Evolutionary conservation across 2,888 invertebrate species (phyloP).

Genomic region (Sminthurides aquaticus): DNA sequence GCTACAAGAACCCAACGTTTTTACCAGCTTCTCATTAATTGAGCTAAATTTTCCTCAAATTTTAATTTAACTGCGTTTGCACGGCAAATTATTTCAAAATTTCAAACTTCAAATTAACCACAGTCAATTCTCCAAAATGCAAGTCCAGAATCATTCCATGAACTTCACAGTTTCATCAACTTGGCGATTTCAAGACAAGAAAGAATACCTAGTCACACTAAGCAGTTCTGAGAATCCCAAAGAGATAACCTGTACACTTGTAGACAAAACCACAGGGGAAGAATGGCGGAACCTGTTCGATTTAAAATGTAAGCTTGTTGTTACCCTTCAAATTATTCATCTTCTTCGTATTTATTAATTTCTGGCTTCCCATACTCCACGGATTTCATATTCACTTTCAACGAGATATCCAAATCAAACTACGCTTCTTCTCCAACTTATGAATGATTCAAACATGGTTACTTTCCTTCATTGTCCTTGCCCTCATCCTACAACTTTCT

Average conservation of each 20-base stretch:
- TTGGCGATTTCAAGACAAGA: constrained; percentile 35
- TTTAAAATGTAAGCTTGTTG: constrained; percentile 49
- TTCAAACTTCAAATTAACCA: background rate
- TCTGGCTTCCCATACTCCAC: background rate
- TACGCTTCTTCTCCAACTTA: too few relatives aligned
- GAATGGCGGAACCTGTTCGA: constrained; percentile 54
- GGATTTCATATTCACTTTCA: background rate
- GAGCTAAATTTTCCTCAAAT: too few relatives aligned
- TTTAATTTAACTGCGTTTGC: too few relatives aligned
- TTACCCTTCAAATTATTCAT: background rate
- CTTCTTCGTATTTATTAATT: background rate
- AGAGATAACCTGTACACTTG: constrained; percentile 50
- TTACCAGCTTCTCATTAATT: too few relatives aligned
- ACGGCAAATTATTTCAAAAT: background rate
- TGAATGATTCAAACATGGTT: too few relatives aligned
- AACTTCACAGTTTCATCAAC: constrained; percentile 2
- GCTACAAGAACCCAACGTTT: too few relatives aligned
- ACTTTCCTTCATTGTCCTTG: too few relatives aligned
- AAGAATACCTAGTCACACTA: constrained; percentile 36
- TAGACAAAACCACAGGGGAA: constrained; percentile 53
- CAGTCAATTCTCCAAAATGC: too few relatives aligned
- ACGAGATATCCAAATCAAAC: too few relatives aligned
- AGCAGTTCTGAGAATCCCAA: constrained; percentile 45
- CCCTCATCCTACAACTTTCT: too few relatives aligned
- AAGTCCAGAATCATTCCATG: too few relatives aligned